Evolutionary conservation across 2,888 invertebrate species (phyloP).

Genomic region (Aspidiotus destructor): DNA sequence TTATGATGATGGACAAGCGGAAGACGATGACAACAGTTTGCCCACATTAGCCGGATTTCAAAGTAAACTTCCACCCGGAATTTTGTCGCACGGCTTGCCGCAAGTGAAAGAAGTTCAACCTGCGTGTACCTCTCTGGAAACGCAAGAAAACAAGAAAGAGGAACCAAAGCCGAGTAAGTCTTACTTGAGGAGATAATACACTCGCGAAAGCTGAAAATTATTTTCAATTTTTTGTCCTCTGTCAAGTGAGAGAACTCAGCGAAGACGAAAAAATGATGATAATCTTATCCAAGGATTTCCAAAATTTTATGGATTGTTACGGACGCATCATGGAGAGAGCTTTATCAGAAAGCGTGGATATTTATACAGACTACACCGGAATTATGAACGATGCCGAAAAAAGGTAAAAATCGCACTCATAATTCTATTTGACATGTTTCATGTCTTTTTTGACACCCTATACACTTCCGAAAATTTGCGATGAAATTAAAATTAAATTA

Average conservation of each 20-base stretch:
- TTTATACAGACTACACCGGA: conserved; percentile 91
- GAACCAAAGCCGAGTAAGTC: conserved; percentile 46
- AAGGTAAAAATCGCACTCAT: conserved; percentile 50
- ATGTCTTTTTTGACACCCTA: too few species aligned
- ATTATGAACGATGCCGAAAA: conserved; percentile 72
- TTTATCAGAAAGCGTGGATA: conserved; percentile 83
- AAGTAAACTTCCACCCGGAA: conserved; percentile 82
- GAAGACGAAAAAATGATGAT: conserved; percentile 96
- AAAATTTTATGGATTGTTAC: conserved; percentile 81
- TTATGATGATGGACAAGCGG: conserved; percentile 91
- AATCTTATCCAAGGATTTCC: conserved; percentile 84
- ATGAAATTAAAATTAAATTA: too few species aligned
- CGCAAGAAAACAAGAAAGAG: conserved; percentile 50
- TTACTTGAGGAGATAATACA: background rate
- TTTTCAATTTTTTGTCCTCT: background rate
- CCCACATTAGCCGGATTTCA: conserved; percentile 70
- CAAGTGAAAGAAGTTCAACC: conserved; percentile 93
- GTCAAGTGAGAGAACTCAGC: conserved; percentile 71
- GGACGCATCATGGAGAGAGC: conserved; percentile 90
- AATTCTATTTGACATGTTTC: too few species aligned
- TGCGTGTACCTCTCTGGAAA: conserved; percentile 72
- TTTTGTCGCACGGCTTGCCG: conserved; percentile 84
- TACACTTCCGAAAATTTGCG: too few species aligned
- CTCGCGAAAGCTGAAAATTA: background rate
- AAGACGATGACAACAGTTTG: conserved; percentile 80